Conservation (phyloP, 2,888 invertebrate genomes). For the Hydrotaea diabolus region DNA sequence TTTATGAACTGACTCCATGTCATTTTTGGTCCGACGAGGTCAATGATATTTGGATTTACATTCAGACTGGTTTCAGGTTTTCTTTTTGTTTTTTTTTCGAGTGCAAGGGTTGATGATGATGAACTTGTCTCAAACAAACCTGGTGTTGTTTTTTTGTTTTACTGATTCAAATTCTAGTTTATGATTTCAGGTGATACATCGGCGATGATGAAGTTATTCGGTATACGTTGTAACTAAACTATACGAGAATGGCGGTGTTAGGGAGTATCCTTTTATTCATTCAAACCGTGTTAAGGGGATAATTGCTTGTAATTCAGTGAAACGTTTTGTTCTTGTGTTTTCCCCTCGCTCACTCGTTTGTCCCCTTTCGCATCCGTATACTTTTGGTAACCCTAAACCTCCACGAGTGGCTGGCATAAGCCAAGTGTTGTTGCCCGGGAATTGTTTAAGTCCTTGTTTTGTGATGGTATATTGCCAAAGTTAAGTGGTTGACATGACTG, state of each 20-base stretch:
- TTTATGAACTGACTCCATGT: constrained; percentile 19
- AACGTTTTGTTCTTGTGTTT: background rate
- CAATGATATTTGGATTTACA: constrained; percentile 40
- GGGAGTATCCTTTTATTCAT: background rate
- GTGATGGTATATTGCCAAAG: constrained; percentile 16
- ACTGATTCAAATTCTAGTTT: background rate
- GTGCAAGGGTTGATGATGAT: constrained; percentile 9
- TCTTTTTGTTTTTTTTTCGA: too few species aligned
- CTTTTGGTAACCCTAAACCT: constrained; percentile 8
- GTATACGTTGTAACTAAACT: background rate
- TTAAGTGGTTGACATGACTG: constrained; percentile 37
- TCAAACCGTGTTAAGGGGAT: constrained; percentile 31
- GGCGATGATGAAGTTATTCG: background rate
- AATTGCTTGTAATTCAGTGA: constrained; percentile 20
- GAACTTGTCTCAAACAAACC: constrained; percentile 10
- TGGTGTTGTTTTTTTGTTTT: background rate
- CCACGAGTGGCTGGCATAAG: background rate
- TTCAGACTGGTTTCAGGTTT: background rate
- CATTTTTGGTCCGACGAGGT: constrained; percentile 23
- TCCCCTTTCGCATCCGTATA: too few species aligned
- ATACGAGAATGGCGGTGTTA: background rate
- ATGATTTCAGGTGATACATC: background rate
- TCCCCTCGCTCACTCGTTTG: too few species aligned
- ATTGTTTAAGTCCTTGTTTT: constrained; percentile 23
- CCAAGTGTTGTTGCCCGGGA: background rate